Base-by-base conservation (phyloP, 2,113 vertebrate genomes). In the Phodopus roborovskii region DNA sequence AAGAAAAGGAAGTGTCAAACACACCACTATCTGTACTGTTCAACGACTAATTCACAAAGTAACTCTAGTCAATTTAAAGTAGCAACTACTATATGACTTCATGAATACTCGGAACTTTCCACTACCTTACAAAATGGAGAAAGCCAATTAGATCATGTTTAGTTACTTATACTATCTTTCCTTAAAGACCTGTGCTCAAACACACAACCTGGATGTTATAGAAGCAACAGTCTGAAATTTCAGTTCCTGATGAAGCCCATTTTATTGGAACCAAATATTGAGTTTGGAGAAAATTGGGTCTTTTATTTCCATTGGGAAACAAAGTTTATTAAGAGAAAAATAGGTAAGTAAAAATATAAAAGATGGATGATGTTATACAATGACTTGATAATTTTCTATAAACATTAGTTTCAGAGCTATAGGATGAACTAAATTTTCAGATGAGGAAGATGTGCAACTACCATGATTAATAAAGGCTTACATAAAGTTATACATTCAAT, bases 171-270 rank as follows among this genome's bases (percentile, higher is more conserved):
- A 92, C 42, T 84, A 78, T 0, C 9, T 90, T 5, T 12, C 20
- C 42, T 82, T 77, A 39, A 94, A 96, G 42, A 71, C 12, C 71
- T n/a, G 53, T 68, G 15, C 7, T 77, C 4, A 19, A 75, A 26
- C 10, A 8, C 26, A 28, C 0, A 79, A 8, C 13, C 24, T 42
- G 5, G 45, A 56, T 82, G 90, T 53, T 92, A 68, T n/a, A 75
- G 45, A 86, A 95, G 11, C 19, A 79, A 56, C 45, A 42, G 17
- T 66, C 28, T 96, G 24, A 26, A 33, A 26, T 0, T 70, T 45
- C 1, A 74, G 30, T 4, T 12, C 50, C 17, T 2, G 22, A 0
- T 8, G 5, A 30, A 42, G 19, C 0, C 36, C 15, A 60, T 56
- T 36, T 82, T 73, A 91, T 11, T 79, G 70, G 90, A 36, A 66